Percentiles rank a stretch among this genome's conserved stretches.
These are phyloP conservation scores for Drosophila hamatofila DNA, from an alignment of 2,888 invertebrate species.

Conservation along the genomic window DNA sequence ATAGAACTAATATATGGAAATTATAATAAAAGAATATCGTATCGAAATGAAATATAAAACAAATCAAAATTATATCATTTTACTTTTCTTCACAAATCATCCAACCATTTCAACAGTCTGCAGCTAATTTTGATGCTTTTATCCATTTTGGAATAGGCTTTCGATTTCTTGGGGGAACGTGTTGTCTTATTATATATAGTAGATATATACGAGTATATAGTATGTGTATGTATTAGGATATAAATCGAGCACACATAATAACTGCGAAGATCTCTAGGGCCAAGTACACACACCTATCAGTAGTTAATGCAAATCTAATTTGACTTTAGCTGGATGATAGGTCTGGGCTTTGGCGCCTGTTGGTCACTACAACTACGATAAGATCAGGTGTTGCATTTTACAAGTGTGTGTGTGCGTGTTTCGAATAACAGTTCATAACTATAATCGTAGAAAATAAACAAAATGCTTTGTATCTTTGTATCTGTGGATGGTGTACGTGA, in stretches of 20 bases:
- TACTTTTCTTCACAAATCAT: conserved; percentile 61
- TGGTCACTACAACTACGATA: conserved; percentile 44
- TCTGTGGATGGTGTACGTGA: conserved; percentile 43
- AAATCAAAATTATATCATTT: conserved; percentile 31
- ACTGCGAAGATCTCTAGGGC: conserved; percentile 27
- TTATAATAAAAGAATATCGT: conserved; percentile 29
- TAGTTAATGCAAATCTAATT: conserved; percentile 28
- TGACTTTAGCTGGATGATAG: conserved; percentile 27
- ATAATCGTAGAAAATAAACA: conserved; percentile 8
- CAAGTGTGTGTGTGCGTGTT: conserved; percentile 3
- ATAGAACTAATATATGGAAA: conserved; percentile 37
- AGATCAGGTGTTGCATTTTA: conserved; percentile 21
- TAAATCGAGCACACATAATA: conserved; percentile 22
- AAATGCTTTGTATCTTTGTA: conserved; percentile 24
- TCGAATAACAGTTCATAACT: conserved; percentile 1
- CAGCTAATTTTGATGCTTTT: conserved; percentile 45
- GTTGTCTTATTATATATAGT: conserved; percentile 37
- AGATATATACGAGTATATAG: neutral
- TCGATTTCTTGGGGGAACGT: conserved; percentile 85
- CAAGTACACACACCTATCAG: conserved; percentile 58
- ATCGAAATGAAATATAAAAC: conserved; percentile 30
- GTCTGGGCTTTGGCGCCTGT: conserved; percentile 27
- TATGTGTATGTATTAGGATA: conserved; percentile 7
- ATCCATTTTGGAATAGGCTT: conserved; percentile 74
- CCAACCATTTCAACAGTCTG: conserved; percentile 54